Evolutionary conservation across 2,797 vertebrate genomes (phyloP), one percentile per base, ranked within the genome.

Genomic region (Takifugu rubripes): DNA sequence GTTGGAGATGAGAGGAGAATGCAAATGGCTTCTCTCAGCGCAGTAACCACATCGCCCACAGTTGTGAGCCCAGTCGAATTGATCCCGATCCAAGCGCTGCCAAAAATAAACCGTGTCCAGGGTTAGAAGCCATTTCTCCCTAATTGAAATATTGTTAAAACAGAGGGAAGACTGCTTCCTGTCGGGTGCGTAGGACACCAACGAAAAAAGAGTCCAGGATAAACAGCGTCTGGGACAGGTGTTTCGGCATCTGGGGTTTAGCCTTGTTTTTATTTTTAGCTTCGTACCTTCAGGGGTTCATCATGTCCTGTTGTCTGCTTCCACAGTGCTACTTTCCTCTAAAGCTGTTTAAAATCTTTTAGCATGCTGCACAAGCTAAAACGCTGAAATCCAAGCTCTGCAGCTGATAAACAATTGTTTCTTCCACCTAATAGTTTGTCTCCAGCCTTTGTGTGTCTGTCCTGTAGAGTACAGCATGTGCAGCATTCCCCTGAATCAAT

Each of bases 251-350:
- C 72, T 61, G 83, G 70, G 79, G 87, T 78, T 80, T 84, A 88
- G 78, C 85, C 83, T 77, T 84, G 72, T 81, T 86, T 77, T 85
- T 88, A 89, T 88, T 89, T 90, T 90, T 88, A 90, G 87, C 82
- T 49, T 54, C 70, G 72, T 65, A 79, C 78, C 78, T 79, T 86
- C 70, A 82, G 77, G 84, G 62, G 56, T 64, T 72, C 62, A 66
- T 50, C 83, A 80, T 75, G 75, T 78, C 75, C 71, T 43, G 66
- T 27, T 47, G 69, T 70, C 75, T 64, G 49, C 58, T 48, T 56
- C 62, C 50, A 49, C 36, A 33, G 62, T 67, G 72, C 79, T 68
- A 74, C 71, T 81, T 69, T 73, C 53, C 24, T 52, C 68, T 68
- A 71, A 52, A 49, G n/a, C 1, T 29, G 1, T 33, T 33, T 33